Conservation (phyloP, 2,113 vertebrate species). For the Platichthys stellatus region DNA sequence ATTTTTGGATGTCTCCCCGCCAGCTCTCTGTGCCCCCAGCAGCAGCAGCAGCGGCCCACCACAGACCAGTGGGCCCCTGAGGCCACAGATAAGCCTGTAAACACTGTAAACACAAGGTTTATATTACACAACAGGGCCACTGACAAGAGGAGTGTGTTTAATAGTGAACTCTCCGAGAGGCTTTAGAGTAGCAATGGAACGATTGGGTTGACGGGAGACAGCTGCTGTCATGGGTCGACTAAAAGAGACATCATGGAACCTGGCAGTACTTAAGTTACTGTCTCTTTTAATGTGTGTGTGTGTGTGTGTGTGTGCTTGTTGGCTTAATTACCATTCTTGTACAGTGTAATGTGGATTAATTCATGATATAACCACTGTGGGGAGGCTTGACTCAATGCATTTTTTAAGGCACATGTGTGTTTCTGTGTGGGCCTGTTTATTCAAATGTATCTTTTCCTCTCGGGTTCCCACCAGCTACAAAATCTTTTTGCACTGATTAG, state of each 20-base stretch:
- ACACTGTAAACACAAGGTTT: slow-evolving; percentile 32
- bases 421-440: not conserved
- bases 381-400: slow-evolving; percentile 20
- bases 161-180: not conserved
- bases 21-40: not conserved
- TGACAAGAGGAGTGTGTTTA: slow-evolving; percentile 30
- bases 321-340: slow-evolving; percentile 18
- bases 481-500: slow-evolving; percentile 47
- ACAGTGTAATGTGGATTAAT: slow-evolving; percentile 11
- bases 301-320: slow-evolving; percentile 13
- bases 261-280: not conserved
- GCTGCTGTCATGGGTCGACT: slow-evolving; percentile 42
- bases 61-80: not conserved
- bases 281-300: not conserved
- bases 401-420: slow-evolving; percentile 17
- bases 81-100: not conserved
- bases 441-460: not conserved
- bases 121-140: slow-evolving; percentile 27
- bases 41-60: not conserved
- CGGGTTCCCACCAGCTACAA: not conserved
- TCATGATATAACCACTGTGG: slow-evolving; percentile 3
- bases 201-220: slow-evolving; percentile 38
- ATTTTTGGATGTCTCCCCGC: slow-evolving; percentile 2
- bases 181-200: slow-evolving; percentile 35
- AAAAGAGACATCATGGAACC: slow-evolving; percentile 17